Evolutionary conservation across 2,113 vertebrate genomes (phyloP), one percentile per base, ranked within the genome.

Genomic region (Lasiurus cinereus): DNA sequence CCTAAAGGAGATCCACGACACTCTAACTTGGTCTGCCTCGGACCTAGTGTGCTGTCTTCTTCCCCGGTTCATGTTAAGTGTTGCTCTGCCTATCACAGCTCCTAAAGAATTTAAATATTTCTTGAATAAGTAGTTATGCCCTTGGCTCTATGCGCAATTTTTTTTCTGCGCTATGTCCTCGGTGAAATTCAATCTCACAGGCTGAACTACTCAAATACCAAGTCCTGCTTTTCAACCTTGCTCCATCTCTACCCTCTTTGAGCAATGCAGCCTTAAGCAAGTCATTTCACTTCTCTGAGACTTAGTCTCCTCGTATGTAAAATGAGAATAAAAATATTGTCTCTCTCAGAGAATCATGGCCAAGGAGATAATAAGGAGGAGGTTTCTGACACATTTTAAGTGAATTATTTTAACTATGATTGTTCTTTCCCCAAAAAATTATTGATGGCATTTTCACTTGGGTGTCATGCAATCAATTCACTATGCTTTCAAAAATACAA

Each of bases 321-420:
- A 66, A 46, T 3, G 11, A 7, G 5, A 6, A 66, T 73, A 50
- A 76, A 82, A 78, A 33, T 27, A 36, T 9, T 46, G 5, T 33
- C 18, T 54, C 3, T 64, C 22, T 82, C 18, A 33, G 18, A 82
- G 59, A 79, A 66, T 6, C 33, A 56, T 36, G 21, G 52, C 3
- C 43, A 54, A 39, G 3, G 18, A 93, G 50, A 83, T 36, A 33
- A 33, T 7, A 5, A 4, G 36, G 39, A 29, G 16, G 8, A 73
- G 33, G 1, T 79, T 73, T 64, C 92, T 62, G 7, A 87, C 54
- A 52, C 4, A 39, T 54, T 76, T 87, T 56, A 88, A 90, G 21
- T 48, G 2, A 66, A 62, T 59, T 94, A 78, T 86, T 95, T 95
- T 50, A 92, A 22, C 18, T 73, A 2, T 43, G 50, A n/a, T 7